phyloP scores from a whole-genome alignment of 2,113 vertebrate species.

The Narcine bancroftii region DNA sequence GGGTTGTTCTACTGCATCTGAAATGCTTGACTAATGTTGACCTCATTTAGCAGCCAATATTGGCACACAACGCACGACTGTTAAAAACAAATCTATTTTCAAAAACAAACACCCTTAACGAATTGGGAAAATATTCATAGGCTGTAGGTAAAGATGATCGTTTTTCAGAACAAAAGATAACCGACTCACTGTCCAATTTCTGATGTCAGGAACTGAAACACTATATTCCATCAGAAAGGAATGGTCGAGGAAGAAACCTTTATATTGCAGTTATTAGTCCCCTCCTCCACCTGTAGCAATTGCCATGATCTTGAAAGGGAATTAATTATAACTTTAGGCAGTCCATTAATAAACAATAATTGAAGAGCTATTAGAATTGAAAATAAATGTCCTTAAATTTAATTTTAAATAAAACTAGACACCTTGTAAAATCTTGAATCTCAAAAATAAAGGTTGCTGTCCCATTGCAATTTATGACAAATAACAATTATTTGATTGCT shows the following conservation, averaged over 20 bases:
- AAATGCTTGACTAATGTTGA: background rate
- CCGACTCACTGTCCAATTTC: background rate
- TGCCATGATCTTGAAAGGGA: background rate
- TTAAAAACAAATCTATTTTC: background rate
- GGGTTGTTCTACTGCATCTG: background rate
- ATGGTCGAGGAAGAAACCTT: background rate
- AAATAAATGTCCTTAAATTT: background rate
- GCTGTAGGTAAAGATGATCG: background rate
- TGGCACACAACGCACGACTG: background rate
- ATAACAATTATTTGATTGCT: constrained; percentile 24
- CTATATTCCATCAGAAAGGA: background rate
- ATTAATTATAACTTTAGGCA: background rate
- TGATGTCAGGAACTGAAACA: background rate
- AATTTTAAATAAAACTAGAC: constrained; percentile 17
- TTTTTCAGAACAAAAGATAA: background rate
- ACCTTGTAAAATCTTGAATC: background rate
- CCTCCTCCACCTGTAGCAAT: background rate
- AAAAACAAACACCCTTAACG: background rate
- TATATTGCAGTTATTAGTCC: background rate
- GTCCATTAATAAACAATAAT: background rate
- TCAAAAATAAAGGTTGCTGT: background rate
- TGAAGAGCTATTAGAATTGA: background rate
- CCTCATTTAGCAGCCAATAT: background rate
- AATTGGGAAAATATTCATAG: background rate
- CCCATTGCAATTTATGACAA: background rate